These are phyloP conservation scores for Epizoanthus fatuus DNA, from an alignment of 92 coral and sea anemone species.

Conservation along the genomic window DNA sequence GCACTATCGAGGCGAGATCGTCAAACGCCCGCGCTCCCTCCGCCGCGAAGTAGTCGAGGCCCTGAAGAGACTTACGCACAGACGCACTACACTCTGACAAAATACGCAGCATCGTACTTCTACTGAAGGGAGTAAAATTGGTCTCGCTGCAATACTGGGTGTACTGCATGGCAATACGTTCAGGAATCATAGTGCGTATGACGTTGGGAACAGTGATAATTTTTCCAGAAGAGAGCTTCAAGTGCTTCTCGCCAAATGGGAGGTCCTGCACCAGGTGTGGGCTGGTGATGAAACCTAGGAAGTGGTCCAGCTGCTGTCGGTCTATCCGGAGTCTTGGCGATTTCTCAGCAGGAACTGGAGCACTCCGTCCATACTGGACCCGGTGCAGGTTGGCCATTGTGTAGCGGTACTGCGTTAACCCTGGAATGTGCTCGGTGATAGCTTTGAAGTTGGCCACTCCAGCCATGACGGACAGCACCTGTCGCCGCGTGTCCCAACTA, in stretches of 20 bases:
- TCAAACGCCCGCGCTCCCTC: conserved; percentile 53
- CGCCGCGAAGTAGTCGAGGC: conserved; percentile 22
- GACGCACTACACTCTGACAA: conserved; percentile 13
- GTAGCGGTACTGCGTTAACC: conserved; percentile 5
- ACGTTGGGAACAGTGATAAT: neutral
- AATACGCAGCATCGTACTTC: conserved; percentile 10
- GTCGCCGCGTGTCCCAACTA: conserved; percentile 16
- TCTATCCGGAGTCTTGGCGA: conserved; percentile 12
- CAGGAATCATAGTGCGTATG: neutral
- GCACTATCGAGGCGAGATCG: conserved; percentile 41
- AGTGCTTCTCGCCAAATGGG: conserved; percentile 5
- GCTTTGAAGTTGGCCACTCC: conserved; percentile 20
- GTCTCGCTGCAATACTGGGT: conserved; percentile 4
- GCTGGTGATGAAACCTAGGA: conserved; percentile 11
- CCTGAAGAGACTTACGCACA: conserved; percentile 60
- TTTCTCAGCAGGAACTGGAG: conserved; percentile 4
- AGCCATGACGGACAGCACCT: conserved; percentile 5
- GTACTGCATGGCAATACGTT: neutral
- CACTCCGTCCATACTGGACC: conserved; percentile 40
- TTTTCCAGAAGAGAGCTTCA: conserved; percentile 2
- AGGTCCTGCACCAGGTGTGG: conserved; percentile 18
- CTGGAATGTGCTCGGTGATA: neutral
- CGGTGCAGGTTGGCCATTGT: conserved; percentile 15
- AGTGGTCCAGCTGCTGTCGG: conserved; percentile 10
- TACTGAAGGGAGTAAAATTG: conserved; percentile 7